Percentiles rank a stretch among this genome's conserved stretches.
Evolutionary conservation across 2,888 invertebrate genomes (phyloP).

Genomic region (Cylindroiulus punctatus): DNA sequence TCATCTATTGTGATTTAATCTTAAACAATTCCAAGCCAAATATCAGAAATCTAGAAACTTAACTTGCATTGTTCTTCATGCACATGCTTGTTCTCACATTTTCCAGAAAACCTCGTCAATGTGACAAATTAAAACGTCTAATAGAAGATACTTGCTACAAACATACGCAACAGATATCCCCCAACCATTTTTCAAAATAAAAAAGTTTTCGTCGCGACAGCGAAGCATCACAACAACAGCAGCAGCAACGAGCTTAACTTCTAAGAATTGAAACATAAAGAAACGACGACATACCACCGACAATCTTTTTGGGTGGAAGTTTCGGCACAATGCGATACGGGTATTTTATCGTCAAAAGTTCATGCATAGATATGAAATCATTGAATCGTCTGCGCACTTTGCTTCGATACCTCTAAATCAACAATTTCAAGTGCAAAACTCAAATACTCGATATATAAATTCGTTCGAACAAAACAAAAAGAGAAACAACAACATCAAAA

Average conservation of each 20-base stretch:
- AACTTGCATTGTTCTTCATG: background rate
- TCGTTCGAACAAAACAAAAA: slow-evolving; percentile 10
- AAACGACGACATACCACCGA: slow-evolving; percentile 61
- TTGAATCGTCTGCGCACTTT: slow-evolving; percentile 66
- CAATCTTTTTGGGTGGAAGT: slow-evolving; percentile 66
- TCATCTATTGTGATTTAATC: background rate
- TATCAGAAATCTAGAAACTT: background rate
- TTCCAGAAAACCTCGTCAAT: background rate
- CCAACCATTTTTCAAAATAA: background rate
- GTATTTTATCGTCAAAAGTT: slow-evolving; percentile 65
- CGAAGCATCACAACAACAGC: background rate
- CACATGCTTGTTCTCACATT: background rate
- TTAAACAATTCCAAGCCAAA: background rate
- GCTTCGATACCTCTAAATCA: slow-evolving; percentile 57
- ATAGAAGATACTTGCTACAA: no score
- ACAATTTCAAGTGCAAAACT: slow-evolving; percentile 35
- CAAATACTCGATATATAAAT: background rate
- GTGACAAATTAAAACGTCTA: no score
- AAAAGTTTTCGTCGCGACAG: background rate
- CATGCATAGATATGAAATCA: slow-evolving; percentile 67
- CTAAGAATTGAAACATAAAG: background rate
- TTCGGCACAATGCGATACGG: slow-evolving; percentile 66
- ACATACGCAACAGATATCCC: background rate
- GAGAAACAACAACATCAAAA: slow-evolving; percentile 17
- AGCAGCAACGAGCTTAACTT: background rate